Evolutionary conservation across 2,797 vertebrate species (phyloP).

Genomic region (Phalloptychus januarius): DNA sequence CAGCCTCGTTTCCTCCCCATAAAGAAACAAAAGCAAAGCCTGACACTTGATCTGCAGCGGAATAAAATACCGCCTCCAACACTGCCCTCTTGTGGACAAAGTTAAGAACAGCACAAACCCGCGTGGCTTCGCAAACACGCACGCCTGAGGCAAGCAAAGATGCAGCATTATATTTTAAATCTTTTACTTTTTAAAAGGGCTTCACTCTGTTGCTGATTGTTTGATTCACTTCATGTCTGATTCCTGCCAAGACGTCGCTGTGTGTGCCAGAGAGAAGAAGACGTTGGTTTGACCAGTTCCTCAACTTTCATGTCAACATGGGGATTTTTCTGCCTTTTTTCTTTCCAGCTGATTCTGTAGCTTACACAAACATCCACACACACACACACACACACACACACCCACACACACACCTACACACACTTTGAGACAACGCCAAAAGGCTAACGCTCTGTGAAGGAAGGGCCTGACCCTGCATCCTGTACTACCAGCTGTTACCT

Average conservation of each 20-base stretch:
- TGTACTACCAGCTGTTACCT: conserved; percentile 70
- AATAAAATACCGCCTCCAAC: conserved; percentile 20
- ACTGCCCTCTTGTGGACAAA: conserved; percentile 65
- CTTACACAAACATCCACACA: background rate
- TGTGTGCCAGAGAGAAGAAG: conserved; percentile 9
- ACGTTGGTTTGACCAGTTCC: conserved; percentile 41
- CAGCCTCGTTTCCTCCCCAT: conserved; percentile 21
- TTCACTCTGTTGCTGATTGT: conserved; percentile 38
- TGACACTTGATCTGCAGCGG: conserved; percentile 41
- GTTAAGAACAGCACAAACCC: background rate
- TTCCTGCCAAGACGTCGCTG: conserved; percentile 6
- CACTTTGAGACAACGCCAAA: conserved; percentile 14
- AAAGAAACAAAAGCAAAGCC: conserved; percentile 46
- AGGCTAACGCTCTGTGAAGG: conserved; percentile 63
- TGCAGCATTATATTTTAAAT: conserved; percentile 25
- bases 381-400: conserved; percentile 15
- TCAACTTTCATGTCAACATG: background rate
- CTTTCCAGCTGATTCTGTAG: conserved; percentile 1
- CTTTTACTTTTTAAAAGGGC: background rate
- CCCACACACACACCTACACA: conserved; percentile 29
- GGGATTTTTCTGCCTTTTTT: conserved; percentile 5
- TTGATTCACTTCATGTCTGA: conserved; percentile 49
- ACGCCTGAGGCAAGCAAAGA: conserved; percentile 14
- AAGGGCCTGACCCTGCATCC: conserved; percentile 71
- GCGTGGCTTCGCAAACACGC: background rate